Evolutionary conservation across 2,888 invertebrate species (phyloP).

Genomic region (Mycalesis mineus): DNA sequence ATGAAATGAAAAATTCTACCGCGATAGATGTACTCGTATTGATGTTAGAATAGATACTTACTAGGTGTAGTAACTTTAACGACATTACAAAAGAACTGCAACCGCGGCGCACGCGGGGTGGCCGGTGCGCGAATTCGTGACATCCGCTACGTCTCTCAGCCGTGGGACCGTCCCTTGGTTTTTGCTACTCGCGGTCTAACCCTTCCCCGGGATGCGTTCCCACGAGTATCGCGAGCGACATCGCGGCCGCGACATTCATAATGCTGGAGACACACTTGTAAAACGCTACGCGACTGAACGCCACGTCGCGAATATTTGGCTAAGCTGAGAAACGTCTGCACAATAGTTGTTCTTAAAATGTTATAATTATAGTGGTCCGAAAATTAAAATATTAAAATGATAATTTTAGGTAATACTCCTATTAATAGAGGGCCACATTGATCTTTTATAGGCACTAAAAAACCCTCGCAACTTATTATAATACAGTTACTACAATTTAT

Average conservation of each 20-base stretch:
- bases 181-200: constrained; percentile 22
- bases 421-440: no score
- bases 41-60: no score
- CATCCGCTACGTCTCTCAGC: constrained; percentile 15
- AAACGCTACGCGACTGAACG: neutral
- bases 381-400: no score
- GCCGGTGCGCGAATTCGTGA: constrained; percentile 8
- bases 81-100: neutral
- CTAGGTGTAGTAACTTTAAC: neutral
- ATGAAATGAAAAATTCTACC: no score
- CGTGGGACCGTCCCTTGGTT: constrained; percentile 23
- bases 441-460: no score
- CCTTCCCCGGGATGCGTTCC: constrained; percentile 33
- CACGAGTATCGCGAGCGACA: constrained; percentile 32
- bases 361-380: no score
- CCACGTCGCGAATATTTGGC: neutral
- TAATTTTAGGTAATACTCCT: no score
- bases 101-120: neutral
- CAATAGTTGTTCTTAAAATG: neutral
- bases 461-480: no score
- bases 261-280: neutral
- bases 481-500: no score
- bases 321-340: neutral
- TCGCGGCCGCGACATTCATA: constrained; percentile 19
- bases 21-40: no score